phyloP scores from a whole-genome alignment of 2,797 vertebrate genomes.

The Poecilia velifera region DNA sequence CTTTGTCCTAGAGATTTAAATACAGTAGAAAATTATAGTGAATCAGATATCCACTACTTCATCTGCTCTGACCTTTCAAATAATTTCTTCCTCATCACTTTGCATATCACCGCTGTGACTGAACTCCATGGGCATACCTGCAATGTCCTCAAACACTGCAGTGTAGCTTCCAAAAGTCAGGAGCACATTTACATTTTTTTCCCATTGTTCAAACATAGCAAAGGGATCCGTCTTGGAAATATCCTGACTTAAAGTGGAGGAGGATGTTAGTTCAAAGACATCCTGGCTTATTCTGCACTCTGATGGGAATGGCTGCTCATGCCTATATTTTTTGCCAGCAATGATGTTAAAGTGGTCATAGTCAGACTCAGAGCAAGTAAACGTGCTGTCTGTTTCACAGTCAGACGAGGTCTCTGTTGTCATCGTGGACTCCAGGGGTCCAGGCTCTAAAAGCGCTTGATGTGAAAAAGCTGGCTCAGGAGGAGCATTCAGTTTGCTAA shows the following conservation, averaged over 20 bases:
- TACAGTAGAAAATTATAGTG: neutral
- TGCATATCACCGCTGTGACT: conserved; percentile 51
- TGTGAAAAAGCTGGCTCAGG: conserved; percentile 18
- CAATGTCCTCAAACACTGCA: conserved; percentile 80
- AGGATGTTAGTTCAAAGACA: conserved; percentile 38
- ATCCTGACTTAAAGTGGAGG: conserved; percentile 22
- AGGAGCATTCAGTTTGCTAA: conserved; percentile 68
- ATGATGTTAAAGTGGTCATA: conserved; percentile 48
- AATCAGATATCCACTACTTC: neutral
- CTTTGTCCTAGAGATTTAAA: neutral
- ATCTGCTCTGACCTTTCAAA: conserved; percentile 55
- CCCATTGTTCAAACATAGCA: conserved; percentile 59
- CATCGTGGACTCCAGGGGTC: neutral
- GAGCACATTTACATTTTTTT: conserved; percentile 63
- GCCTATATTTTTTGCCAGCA: conserved; percentile 24
- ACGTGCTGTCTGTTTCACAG: conserved; percentile 69
- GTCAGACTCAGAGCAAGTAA: conserved; percentile 69
- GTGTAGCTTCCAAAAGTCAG: conserved; percentile 70
- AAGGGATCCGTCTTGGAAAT: conserved; percentile 12
- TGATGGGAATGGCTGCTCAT: conserved; percentile 32
- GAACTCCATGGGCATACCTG: conserved; percentile 56
- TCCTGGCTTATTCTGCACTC: conserved; percentile 25
- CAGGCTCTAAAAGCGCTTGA: neutral
- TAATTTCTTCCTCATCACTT: conserved; percentile 78
- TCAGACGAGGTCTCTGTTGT: conserved; percentile 57